Conservation (phyloP, 2,888 invertebrate species). For the Drosophila pseudotakahashii region DNA sequence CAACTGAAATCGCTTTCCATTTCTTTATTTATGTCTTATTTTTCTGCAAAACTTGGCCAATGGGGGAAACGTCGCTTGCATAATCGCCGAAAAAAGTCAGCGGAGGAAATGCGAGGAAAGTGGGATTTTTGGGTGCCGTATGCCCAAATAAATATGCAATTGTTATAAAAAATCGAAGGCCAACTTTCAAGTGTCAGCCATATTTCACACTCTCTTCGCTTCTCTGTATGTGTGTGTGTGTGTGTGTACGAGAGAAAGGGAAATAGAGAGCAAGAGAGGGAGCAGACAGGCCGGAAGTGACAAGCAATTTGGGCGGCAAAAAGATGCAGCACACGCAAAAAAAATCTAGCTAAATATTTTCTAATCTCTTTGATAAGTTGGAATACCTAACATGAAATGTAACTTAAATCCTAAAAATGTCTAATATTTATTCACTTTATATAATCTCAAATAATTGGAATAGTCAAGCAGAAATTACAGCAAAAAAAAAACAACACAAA, state of each 20-base stretch:
- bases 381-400: too few species aligned
- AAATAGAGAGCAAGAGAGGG: not conserved
- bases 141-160: slow-evolving; percentile 47
- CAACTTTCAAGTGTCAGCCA: slow-evolving; percentile 40
- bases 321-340: not conserved
- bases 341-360: too few species aligned
- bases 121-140: not conserved
- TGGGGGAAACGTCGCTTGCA: slow-evolving; percentile 23
- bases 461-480: too few species aligned
- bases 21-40: not conserved
- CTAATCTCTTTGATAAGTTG: too few species aligned
- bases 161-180: slow-evolving; percentile 52
- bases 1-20: not conserved
- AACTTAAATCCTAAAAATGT: too few species aligned
- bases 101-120: not conserved
- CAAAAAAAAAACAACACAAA: too few species aligned
- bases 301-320: slow-evolving; percentile 60
- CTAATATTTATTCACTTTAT: too few species aligned
- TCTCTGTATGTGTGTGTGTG: slow-evolving; percentile 3
- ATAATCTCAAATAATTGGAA: too few species aligned
- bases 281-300: slow-evolving; percentile 50
- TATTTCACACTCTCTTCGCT: slow-evolving; percentile 37
- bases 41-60: slow-evolving; percentile 5
- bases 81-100: slow-evolving; percentile 18
- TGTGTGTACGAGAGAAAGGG: not conserved